Base-by-base conservation (phyloP, 2,888 invertebrate species). In the Zhengitettix transpicula region DNA sequence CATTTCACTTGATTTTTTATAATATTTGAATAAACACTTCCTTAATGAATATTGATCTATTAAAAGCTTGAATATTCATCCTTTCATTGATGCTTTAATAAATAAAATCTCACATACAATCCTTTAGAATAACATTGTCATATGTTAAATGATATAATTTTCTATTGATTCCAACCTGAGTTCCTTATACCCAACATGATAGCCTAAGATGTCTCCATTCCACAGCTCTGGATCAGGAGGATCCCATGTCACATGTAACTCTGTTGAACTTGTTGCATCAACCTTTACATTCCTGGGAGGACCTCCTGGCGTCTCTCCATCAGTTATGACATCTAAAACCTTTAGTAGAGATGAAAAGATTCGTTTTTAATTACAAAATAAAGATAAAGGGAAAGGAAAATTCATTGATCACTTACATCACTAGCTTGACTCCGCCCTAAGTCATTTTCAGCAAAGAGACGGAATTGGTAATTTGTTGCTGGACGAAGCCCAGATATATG, bases 161-260 rank as follows among this genome's bases (percentile, higher is more conserved):
- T n/a, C n/a, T n/a, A 28, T 28, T 28, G 28, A 28, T 28, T 28
- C 28, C 28, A 28, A 73, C 73, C 72, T 70, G 57, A 71, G 66
- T 66, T 70, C 72, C 62, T 71, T 70, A 64, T 70, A 71, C 60
- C 69, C 69, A 62, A 85, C 81, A 42, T 81, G 81, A 71, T 87
- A 88, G 11, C 87, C 87, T 12, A 84, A 75, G 57, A 88, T 79
- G 64, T 85, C 82, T 0, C 88, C 88, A 70, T 88, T 86, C 82
- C 85, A 84, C 0, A 82, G 76, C 61, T 83, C 83, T n/a, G 82
- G 75, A 51, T 82, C 78, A 0, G 87, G 87, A 9, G 87, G 81
- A 59, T 84, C 80, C 88, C 88, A 88, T n/a, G 82, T 80, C 63
- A 86, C 82, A 66, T 82, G 78, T 55, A 88, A 73, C 69, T 86